phyloP scores from a whole-genome alignment of 1,140 invertebrate species.

The Leptinotarsa texana region DNA sequence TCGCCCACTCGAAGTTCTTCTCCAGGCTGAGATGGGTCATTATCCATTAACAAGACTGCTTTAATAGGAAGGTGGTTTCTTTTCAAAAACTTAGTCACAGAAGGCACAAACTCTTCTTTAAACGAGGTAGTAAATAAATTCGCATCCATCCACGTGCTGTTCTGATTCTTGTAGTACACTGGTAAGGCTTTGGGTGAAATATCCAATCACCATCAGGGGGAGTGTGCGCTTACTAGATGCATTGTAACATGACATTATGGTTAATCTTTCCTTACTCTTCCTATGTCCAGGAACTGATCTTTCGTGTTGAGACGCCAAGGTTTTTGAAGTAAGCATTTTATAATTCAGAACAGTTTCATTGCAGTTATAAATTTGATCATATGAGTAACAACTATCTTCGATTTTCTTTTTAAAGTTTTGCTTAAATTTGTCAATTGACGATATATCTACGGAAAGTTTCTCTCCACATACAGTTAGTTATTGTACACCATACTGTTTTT shows the following conservation, averaged over 20 bases:
- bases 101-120: too few relatives aligned
- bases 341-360: too few relatives aligned
- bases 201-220: conserved; percentile 42
- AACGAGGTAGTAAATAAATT: too few relatives aligned
- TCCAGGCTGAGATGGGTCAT: not conserved
- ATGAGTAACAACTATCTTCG: not conserved
- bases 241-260: conserved; percentile 47
- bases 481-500: conserved; percentile 28
- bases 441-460: conserved; percentile 25
- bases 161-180: too few relatives aligned
- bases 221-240: conserved; percentile 48
- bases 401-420: conserved; percentile 1
- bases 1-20: conserved; percentile 25
- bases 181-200: too few relatives aligned
- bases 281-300: conserved; percentile 34
- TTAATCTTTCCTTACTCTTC: conserved; percentile 52
- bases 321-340: too few relatives aligned
- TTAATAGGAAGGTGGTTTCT: too few relatives aligned
- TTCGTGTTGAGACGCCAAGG: too few relatives aligned
- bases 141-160: too few relatives aligned
- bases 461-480: not conserved
- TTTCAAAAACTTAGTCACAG: too few relatives aligned
- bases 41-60: too few relatives aligned
- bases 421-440: conserved; percentile 15
- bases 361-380: too few relatives aligned